A percentile compares a stretch with the other conserved stretches of the same genome.
Conservation (phyloP, 92 coral and sea anemone genomes). For the Desmophyllum pertusum region DNA sequence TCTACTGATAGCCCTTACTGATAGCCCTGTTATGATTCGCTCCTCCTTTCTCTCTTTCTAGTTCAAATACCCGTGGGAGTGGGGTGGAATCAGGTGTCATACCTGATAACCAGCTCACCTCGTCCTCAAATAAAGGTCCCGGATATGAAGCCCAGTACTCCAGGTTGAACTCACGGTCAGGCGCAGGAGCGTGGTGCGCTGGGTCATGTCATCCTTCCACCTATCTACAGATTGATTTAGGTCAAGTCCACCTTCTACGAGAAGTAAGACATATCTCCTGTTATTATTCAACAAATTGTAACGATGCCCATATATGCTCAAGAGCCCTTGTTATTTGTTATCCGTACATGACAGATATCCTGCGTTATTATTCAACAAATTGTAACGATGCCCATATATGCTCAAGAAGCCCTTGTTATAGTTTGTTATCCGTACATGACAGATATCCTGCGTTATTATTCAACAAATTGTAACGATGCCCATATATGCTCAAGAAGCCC, state of each 20-base stretch:
- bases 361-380: too few species aligned
- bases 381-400: too few species aligned
- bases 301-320: too few species aligned
- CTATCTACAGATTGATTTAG: slow-evolving; percentile 56
- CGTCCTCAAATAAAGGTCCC: slow-evolving; percentile 29
- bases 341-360: too few species aligned
- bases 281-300: not conserved
- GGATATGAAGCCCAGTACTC: slow-evolving; percentile 41
- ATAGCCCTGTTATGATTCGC: not conserved
- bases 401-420: too few species aligned
- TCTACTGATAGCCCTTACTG: not conserved
- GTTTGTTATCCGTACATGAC: too few species aligned
- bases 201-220: slow-evolving; percentile 41
- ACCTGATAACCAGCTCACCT: slow-evolving; percentile 55
- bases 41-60: not conserved
- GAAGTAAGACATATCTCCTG: not conserved
- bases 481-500: too few species aligned
- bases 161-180: slow-evolving; percentile 43
- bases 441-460: too few species aligned
- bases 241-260: not conserved
- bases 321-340: too few species aligned
- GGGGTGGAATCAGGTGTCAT: slow-evolving; percentile 64
- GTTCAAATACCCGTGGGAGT: slow-evolving; percentile 13
- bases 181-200: slow-evolving; percentile 67
- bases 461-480: too few species aligned